A percentile compares a stretch with the other conserved stretches of the same genome.
Evolutionary conservation across 1,140 invertebrate genomes (phyloP).

Genomic region (Phymorhynchus buccinoides): DNA sequence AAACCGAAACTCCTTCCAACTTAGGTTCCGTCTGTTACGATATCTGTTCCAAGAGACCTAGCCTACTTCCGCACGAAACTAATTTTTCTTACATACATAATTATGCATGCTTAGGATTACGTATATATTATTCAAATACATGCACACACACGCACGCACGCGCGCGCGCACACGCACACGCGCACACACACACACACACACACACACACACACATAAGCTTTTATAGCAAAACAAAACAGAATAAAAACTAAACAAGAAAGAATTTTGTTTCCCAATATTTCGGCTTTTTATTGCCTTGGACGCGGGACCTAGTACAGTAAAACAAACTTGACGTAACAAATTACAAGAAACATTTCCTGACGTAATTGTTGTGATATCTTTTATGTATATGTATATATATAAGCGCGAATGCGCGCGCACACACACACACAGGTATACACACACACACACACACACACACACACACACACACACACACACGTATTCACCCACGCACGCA

Average conservation of each 20-base stretch:
- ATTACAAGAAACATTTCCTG: background rate
- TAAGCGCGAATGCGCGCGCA: background rate
- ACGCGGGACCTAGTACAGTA: no score
- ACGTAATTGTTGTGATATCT: background rate
- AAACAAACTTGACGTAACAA: background rate
- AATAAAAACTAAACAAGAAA: no score
- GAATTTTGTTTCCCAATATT: no score
- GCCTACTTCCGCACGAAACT: background rate
- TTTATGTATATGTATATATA: background rate
- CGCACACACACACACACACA: constrained; percentile 26
- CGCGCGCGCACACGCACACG: background rate
- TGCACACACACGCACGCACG: constrained; percentile 17
- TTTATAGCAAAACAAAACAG: no score
- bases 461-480: constrained; percentile 19
- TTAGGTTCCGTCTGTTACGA: background rate
- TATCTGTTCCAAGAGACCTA: background rate
- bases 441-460: constrained; percentile 26
- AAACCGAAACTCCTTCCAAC: background rate
- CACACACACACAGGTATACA: background rate
- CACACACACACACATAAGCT: constrained; percentile 2
- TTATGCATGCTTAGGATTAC: background rate
- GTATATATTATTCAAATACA: background rate
- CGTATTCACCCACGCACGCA: no score
- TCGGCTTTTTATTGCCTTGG: no score
- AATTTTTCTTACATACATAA: background rate